Evolutionary conservation across 2,797 vertebrate species (phyloP).

Genomic region (Clarias fuscus): DNA sequence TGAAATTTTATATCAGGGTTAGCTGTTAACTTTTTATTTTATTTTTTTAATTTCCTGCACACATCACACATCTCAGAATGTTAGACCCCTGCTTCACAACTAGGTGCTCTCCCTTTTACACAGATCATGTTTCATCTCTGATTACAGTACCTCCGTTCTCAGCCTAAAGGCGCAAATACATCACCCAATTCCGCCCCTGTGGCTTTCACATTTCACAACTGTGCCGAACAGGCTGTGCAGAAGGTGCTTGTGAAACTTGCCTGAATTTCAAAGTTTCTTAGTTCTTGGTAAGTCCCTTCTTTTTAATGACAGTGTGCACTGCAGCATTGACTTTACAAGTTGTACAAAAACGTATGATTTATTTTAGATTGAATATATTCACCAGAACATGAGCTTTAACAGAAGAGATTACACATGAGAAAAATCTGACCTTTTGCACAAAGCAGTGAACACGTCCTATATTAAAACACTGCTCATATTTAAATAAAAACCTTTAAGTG

Average conservation of each 20-base stretch:
- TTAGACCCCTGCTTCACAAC: too few relatives aligned
- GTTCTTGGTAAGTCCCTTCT: neutral
- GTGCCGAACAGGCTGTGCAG: neutral
- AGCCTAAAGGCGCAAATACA: too few relatives aligned
- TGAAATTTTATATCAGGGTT: too few relatives aligned
- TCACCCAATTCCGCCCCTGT: too few relatives aligned
- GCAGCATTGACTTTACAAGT: neutral
- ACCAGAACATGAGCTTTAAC: neutral
- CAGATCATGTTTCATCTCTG: too few relatives aligned
- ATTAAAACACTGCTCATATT: neutral
- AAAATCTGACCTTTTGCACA: neutral
- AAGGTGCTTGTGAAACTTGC: neutral
- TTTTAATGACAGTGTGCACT: neutral
- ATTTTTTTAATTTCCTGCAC: too few relatives aligned
- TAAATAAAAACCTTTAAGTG: neutral
- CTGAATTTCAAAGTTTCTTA: neutral
- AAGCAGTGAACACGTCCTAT: neutral
- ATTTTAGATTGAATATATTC: neutral
- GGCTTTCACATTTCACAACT: too few relatives aligned
- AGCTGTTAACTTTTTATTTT: neutral
- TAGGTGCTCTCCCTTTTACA: too few relatives aligned
- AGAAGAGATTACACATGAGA: neutral
- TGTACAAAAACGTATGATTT: neutral
- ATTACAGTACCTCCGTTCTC: too few relatives aligned
- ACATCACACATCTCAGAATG: too few relatives aligned